phyloP scores from a whole-genome alignment of 2,888 invertebrate species.

The Piscicola geometra region DNA sequence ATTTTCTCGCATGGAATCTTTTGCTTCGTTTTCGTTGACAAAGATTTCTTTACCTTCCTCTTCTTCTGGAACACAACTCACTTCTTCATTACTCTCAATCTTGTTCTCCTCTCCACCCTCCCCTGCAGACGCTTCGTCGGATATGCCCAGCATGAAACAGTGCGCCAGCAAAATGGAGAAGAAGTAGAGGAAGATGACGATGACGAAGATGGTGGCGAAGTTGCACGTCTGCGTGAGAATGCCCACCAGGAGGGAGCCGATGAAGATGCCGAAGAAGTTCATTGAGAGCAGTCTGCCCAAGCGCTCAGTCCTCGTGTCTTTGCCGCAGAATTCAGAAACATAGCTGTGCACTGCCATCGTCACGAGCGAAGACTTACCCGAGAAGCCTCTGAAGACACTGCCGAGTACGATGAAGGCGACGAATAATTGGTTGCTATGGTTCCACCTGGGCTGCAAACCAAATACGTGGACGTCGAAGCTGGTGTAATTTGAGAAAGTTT shows the following conservation, averaged over 20 bases:
- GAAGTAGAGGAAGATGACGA: constrained; percentile 48
- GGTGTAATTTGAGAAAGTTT: neutral
- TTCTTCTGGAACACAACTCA: neutral
- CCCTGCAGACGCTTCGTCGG: constrained; percentile 42
- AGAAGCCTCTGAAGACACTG: constrained; percentile 50
- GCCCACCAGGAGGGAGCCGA: constrained; percentile 49
- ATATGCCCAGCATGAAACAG: constrained; percentile 44
- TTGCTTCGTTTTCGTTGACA: neutral
- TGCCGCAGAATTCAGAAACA: constrained; percentile 51
- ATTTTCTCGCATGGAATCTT: neutral
- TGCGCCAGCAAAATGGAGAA: constrained; percentile 47
- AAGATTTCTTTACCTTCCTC: neutral
- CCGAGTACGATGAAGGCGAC: constrained; percentile 50
- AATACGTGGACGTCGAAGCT: neutral
- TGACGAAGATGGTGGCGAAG: constrained; percentile 46
- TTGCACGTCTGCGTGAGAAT: constrained; percentile 47
- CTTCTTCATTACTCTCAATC: neutral
- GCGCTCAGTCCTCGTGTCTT: constrained; percentile 49
- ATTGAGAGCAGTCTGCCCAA: constrained; percentile 51
- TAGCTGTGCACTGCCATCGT: constrained; percentile 56
- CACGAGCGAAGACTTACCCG: constrained; percentile 55
- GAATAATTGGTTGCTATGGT: constrained; percentile 35
- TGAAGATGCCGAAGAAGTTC: constrained; percentile 54
- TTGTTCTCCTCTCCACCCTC: neutral
- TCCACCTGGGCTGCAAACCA: neutral